Base-by-base conservation (phyloP, 2,888 invertebrate species). In the Siphlonurus alternatus region DNA sequence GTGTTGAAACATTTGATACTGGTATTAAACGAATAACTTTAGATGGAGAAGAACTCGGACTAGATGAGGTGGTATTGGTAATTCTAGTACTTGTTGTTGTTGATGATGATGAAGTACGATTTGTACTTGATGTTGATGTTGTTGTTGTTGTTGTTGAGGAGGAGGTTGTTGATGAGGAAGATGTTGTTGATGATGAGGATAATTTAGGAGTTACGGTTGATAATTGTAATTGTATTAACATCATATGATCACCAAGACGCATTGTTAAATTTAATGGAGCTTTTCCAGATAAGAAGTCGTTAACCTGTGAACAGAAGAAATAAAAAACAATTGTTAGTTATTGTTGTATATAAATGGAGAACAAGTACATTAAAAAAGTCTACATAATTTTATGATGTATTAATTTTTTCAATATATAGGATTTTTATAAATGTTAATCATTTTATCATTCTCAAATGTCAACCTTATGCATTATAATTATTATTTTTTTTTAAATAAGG, bases 221-320 rank as follows among this genome's bases (percentile, higher is more conserved):
- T 68, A 96, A 78, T 77, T 95, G 95, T 66, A 96, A 79, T 75
- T 96, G 95, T 67, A 96, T 94, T 70, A 96, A 82, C 94, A 96
- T 95, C 92, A 96, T 93, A 79, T 96, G 94, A 76, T 95, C 95
- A 65, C 95, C 95, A 66, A 95, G 80, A 69, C 94, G 85, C 93
- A 95, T 94, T 68, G 94, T 95, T 69, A 96, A 81, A 76, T 95
- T 93, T 66, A 96, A 78, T 23, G 96, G 95, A 62, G 93, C 92
- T 76, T 93, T 92, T 66, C 95, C 96, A 74, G 93, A 92, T 56
- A 96, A 82, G 77, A 96, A 96, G 78, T 95, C 94, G 79, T 93
- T 94, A 68, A 96, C 94, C 80, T 84, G 78, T 2, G 73, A 71
- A 61, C 18, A 64, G 23, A 19, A 59, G 56, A 63, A 66, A 60